Conservation (phyloP, 2,888 invertebrate genomes). For the Drosophila suboccidentalis region DNA sequence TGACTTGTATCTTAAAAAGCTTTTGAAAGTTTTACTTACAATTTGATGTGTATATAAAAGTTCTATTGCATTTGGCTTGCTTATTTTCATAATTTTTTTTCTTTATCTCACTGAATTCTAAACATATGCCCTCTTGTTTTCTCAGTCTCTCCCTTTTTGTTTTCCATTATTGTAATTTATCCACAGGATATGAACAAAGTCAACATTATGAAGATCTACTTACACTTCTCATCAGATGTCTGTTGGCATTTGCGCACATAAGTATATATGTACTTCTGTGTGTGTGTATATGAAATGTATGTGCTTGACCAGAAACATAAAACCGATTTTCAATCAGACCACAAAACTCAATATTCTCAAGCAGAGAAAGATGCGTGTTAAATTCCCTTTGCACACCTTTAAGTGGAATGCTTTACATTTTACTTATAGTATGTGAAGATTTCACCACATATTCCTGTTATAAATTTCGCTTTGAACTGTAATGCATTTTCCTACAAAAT, state of each 20-base stretch:
- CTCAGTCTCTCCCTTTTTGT: neutral
- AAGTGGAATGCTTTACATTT: conserved; percentile 18
- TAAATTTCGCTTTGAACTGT: neutral
- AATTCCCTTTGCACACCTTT: conserved; percentile 42
- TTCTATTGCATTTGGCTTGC: no score
- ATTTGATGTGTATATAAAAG: no score
- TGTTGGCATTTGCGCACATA: conserved; percentile 23
- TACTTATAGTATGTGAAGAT: neutral
- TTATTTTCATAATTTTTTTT: neutral
- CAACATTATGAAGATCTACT: conserved; percentile 26
- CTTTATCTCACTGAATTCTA: neutral
- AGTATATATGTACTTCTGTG: neutral
- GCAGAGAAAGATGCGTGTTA: conserved; percentile 9
- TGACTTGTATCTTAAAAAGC: no score
- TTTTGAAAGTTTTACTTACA: no score
- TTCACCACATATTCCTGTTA: neutral
- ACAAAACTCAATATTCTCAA: conserved; percentile 5
- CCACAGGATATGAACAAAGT: conserved; percentile 6
- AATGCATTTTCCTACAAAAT: conserved; percentile 15
- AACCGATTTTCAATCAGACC: conserved; percentile 26
- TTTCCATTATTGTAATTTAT: conserved; percentile 12
- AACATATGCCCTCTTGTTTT: neutral
- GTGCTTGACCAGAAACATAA: conserved; percentile 28
- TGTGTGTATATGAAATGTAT: conserved; percentile 1
- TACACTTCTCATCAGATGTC: conserved; percentile 15